phyloP scores from a whole-genome alignment of 2,888 invertebrate species.

The Rhamphomyia laevipes region DNA sequence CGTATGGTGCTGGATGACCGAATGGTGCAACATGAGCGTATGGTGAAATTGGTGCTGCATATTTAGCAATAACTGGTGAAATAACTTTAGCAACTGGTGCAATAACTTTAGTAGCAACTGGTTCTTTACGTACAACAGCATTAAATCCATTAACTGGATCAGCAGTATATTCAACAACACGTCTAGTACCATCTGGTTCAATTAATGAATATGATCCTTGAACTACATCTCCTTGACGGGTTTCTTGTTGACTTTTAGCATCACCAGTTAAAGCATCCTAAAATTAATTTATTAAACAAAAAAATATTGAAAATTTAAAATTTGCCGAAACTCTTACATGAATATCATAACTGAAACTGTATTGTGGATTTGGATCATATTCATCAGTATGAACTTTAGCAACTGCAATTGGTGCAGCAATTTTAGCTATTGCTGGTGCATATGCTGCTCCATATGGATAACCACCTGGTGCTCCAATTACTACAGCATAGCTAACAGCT shows the following conservation, averaged over 20 bases:
- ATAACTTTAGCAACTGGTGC: conserved; percentile 30
- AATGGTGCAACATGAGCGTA: conserved; percentile 2
- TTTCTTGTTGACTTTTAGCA: conserved; percentile 43
- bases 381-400: conserved; percentile 20
- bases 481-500: conserved; percentile 26
- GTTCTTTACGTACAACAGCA: conserved; percentile 43
- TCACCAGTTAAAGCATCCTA: conserved; percentile 43
- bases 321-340: conserved; percentile 31
- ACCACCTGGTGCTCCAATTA: conserved; percentile 26
- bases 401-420: conserved; percentile 27
- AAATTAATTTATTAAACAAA: neutral
- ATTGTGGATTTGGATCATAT: conserved; percentile 44
- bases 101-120: conserved; percentile 35
- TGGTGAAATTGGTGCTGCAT: conserved; percentile 9
- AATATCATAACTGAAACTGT: conserved; percentile 44
- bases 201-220: conserved; percentile 43
- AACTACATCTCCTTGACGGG: conserved; percentile 43
- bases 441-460: conserved; percentile 13
- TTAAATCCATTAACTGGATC: conserved; percentile 48
- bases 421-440: conserved; percentile 24
- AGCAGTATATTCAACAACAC: conserved; percentile 45
- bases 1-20: conserved; percentile 11
- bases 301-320: neutral
- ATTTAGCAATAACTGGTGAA: conserved; percentile 22
- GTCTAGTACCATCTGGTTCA: conserved; percentile 44